A percentile compares a stretch with the other conserved stretches of the same genome.
Conservation (phyloP, 2,113 vertebrate species). For the Ochotona curzoniae region DNA sequence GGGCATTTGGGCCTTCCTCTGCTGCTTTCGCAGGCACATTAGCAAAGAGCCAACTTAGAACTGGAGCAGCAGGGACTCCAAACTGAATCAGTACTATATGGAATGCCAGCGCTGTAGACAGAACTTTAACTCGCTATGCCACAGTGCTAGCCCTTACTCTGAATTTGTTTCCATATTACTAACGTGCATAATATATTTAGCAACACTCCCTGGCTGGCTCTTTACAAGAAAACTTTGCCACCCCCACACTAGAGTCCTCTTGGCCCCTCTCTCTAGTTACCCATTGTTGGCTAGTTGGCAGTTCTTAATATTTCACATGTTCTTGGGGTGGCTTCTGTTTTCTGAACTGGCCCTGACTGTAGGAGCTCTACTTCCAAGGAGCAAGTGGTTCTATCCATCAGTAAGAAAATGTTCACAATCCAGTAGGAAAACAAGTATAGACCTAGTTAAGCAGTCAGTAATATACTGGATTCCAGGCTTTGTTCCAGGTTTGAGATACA, state of each 20-base stretch:
- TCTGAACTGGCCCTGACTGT: not conserved
- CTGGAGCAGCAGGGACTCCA: too few species aligned
- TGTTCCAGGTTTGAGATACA: not conserved
- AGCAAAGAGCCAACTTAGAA: too few species aligned
- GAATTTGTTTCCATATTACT: too few species aligned
- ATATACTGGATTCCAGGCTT: not conserved
- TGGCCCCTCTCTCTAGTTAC: not conserved
- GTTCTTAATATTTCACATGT: not conserved
- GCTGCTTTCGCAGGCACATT: not conserved
- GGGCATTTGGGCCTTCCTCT: not conserved
- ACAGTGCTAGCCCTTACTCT: too few species aligned
- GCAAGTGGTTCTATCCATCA: not conserved
- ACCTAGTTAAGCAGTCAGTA: not conserved
- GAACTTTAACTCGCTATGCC: too few species aligned
- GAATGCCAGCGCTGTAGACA: too few species aligned
- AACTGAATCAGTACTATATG: too few species aligned
- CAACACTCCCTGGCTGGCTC: not conserved
- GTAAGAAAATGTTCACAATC: not conserved
- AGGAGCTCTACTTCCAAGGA: not conserved
- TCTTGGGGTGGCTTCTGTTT: not conserved
- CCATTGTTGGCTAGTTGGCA: not conserved
- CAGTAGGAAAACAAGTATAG: not conserved
- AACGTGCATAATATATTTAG: not conserved
- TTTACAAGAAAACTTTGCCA: not conserved
- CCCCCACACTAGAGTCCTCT: not conserved